Evolutionary conservation across 2,797 vertebrate genomes (phyloP).

Genomic region (Australoheros facetus): DNA sequence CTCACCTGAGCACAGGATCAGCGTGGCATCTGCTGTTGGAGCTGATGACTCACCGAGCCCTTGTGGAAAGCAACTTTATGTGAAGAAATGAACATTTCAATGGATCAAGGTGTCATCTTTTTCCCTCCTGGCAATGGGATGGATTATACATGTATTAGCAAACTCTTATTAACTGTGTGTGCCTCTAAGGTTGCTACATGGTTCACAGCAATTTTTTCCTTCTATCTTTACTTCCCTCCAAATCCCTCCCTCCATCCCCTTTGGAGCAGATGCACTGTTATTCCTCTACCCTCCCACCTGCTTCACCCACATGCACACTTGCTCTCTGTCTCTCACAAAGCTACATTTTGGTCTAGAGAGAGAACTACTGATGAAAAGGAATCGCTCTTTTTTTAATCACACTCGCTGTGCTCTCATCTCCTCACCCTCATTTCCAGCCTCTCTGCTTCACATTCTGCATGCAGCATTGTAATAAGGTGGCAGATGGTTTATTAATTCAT

Average conservation of each 20-base stretch:
- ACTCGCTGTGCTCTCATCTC: slow-evolving; percentile 43
- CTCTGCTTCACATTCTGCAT: not conserved
- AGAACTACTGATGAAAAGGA: slow-evolving; percentile 57
- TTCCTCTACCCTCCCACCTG: slow-evolving; percentile 74
- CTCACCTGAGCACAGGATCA: slow-evolving; percentile 42
- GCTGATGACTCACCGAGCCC: slow-evolving; percentile 28
- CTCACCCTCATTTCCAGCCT: slow-evolving; percentile 12
- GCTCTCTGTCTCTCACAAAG: slow-evolving; percentile 61
- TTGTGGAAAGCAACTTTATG: slow-evolving; percentile 16
- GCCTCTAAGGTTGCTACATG: slow-evolving; percentile 24
- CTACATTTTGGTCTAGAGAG: slow-evolving; percentile 50
- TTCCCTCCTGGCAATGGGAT: slow-evolving; percentile 7
- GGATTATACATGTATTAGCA: slow-evolving; percentile 45
- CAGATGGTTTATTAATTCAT: slow-evolving; percentile 36
- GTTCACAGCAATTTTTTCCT: slow-evolving; percentile 28
- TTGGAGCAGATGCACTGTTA: slow-evolving; percentile 72
- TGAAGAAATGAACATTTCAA: not conserved
- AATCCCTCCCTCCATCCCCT: slow-evolving; percentile 20
- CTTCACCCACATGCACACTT: slow-evolving; percentile 71
- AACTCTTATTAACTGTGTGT: slow-evolving; percentile 31
- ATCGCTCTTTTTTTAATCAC: slow-evolving; percentile 63
- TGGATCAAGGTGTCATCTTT: slow-evolving; percentile 39
- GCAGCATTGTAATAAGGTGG: slow-evolving; percentile 15
- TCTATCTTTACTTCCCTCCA: slow-evolving; percentile 41
- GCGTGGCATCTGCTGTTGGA: slow-evolving; percentile 21